Percentiles rank a stretch among this genome's conserved stretches.
Conservation (phyloP, 2,113 vertebrate species). For the Donacobius atricapilla region DNA sequence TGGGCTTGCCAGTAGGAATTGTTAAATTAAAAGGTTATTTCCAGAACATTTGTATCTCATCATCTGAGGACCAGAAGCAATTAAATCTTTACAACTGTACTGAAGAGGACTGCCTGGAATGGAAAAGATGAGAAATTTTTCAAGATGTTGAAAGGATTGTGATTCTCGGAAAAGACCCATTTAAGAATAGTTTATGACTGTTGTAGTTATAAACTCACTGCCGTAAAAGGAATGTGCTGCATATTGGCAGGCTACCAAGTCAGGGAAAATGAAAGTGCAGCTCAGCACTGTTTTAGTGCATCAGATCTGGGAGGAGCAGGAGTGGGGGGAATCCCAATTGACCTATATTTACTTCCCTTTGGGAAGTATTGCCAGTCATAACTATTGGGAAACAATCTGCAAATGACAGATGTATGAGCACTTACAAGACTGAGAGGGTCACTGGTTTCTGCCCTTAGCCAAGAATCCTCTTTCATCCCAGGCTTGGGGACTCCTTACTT, state of each 20-base stretch:
- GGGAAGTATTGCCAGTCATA: neutral
- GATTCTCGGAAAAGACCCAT: constrained; percentile 23
- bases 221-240: constrained; percentile 30
- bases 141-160: constrained; percentile 8
- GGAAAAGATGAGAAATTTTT: constrained; percentile 30
- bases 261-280: neutral
- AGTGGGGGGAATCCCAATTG: neutral
- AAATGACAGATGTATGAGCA: neutral
- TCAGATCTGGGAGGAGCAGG: neutral
- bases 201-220: constrained; percentile 17
- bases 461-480: neutral
- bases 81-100: neutral
- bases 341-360: neutral
- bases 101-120: neutral
- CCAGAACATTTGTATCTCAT: constrained; percentile 34
- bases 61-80: constrained; percentile 31
- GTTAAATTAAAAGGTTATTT: constrained; percentile 48
- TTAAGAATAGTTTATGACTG: constrained; percentile 19
- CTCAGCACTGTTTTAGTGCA: neutral
- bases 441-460: neutral
- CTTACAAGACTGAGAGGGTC: neutral
- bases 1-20: neutral
- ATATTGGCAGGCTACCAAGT: neutral
- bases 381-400: neutral
- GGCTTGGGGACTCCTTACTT: neutral